Base-by-base conservation (phyloP, 2,797 vertebrate genomes). In the Brachyrhaphis roseni region DNA sequence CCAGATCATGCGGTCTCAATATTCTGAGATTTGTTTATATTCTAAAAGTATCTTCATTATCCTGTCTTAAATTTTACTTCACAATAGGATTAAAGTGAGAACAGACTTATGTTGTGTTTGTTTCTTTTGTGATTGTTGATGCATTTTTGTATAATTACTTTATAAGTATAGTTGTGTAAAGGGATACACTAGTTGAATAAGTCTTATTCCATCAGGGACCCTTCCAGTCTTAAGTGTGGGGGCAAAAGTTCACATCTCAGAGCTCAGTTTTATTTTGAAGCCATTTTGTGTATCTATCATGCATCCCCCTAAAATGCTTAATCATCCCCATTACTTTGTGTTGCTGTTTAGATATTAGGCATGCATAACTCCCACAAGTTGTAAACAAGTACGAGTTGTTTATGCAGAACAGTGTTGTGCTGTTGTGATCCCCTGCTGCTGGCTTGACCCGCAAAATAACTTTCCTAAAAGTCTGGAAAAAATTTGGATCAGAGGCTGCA, bases 371-470 rank as follows among this genome's bases (percentile, higher is more conserved):
- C 62, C 31, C 62, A 1, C 51, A 71, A 80, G 75, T 72, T 59
- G 66, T 87, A 89, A 90, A 92, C 86, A 92, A 88, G 85, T 82
- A 84, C 31, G 83, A 87, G 89, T 84, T 90, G 88, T 93, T 93
- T 74, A 87, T 68, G 7, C 82, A 80, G 74, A 89, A 80, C 66
- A 72, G 71, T 84, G 82, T 81, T 86, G 77, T 85, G 84, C 72
- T 8, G 66, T 78, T 89, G 49, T 76, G 75, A 78, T 81, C 90
- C 84, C 78, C 86, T 51, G 73, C 74, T 84, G 81, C 84, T 75
- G 55, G 46, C 41, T 86, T 87, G 82, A 92, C 89, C 88, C 74
- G 75, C 28, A 77, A 75, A 62, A 45, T 45, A 84, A 78, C 86
- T 70, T 82, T 79, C 85, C 78, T 43, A 79, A 86, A 12, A 72